Base-by-base conservation (phyloP, 2,113 vertebrate genomes). In the Eretmochelys imbricata region DNA sequence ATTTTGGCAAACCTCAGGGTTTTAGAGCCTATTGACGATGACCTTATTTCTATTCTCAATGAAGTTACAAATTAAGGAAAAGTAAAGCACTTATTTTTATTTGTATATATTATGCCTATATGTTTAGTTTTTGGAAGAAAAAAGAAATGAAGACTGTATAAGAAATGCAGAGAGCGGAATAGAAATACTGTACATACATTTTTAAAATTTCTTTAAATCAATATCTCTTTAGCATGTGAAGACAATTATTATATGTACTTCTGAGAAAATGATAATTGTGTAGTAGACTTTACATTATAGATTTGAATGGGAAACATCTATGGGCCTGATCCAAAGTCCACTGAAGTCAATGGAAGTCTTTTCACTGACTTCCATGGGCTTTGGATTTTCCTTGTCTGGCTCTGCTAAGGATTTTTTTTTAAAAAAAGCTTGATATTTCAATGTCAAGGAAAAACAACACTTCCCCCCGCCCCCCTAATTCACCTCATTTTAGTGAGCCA, bases 111-210 rank as follows among this genome's bases (percentile, higher is more conserved):
- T 62, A 54, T 80, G 88, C 8, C 27, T n/a, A 14, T 10, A 24
- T 78, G 35, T 89, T 91, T 85, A 93, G 75, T 79, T 97, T 97
- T 93, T 91, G 95, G 89, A 93, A 92, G 83, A 95, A 80, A 54
- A 85, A 82, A 84, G 87, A 96, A 96, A 96, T 5, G 25, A 91
- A 91, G 53, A 12, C 75, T 1, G 1, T 42, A 90, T 80, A 82
- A 65, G 31, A 69, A 95, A 94, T 79, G 84, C 57, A 53, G 88
- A 95, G 76, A 38, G 80, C 80, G 49, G n/a, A 88, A 81, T 81
- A 80, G 79, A 85, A 94, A 48, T 35, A 42, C 42, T 42, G 42
- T 42, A 88, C 78, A 29, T 5, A 82, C 1, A 1, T 50, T 91
- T 95, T 89, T 95, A 42, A 42, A 65, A 10, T 38, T 20, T 72